Evolutionary conservation across 1,140 invertebrate genomes (phyloP).

Genomic region (Periplaneta americana): DNA sequence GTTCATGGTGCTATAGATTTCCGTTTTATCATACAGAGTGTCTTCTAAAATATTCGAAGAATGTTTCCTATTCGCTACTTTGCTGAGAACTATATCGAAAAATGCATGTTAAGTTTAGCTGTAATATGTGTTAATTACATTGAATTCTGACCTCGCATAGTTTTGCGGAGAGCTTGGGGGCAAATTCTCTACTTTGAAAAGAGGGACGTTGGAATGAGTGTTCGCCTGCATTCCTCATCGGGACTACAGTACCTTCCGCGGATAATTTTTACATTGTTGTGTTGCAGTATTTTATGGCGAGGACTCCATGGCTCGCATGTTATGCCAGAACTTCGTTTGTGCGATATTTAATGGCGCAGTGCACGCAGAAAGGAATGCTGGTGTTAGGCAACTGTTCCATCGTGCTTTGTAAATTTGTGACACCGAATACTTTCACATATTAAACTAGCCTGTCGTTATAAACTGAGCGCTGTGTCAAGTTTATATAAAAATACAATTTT

Average conservation of each 20-base stretch:
- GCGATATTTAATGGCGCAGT: not conserved
- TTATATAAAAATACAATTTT: too few relatives aligned
- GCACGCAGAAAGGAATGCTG: too few relatives aligned
- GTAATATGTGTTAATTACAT: not conserved
- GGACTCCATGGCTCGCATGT: not conserved
- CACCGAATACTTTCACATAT: too few relatives aligned
- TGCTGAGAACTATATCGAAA: not conserved
- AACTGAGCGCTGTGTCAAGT: too few relatives aligned
- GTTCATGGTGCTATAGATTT: too few relatives aligned
- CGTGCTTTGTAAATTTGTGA: too few relatives aligned
- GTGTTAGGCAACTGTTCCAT: too few relatives aligned
- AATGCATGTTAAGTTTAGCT: not conserved
- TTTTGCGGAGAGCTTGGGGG: not conserved
- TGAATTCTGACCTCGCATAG: not conserved
- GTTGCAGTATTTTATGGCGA: not conserved
- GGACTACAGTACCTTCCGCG: not conserved
- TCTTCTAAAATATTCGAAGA: not conserved
- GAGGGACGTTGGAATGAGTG: not conserved
- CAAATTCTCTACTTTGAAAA: not conserved
- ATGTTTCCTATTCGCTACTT: too few relatives aligned
- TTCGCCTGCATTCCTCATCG: not conserved
- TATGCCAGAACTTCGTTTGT: not conserved
- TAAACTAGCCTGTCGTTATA: too few relatives aligned
- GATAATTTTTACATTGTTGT: not conserved
- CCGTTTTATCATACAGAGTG: not conserved